Percentiles rank a stretch among this genome's conserved stretches.
Conservation (phyloP, 1,140 invertebrate genomes). For the Penaeus chinensis region DNA sequence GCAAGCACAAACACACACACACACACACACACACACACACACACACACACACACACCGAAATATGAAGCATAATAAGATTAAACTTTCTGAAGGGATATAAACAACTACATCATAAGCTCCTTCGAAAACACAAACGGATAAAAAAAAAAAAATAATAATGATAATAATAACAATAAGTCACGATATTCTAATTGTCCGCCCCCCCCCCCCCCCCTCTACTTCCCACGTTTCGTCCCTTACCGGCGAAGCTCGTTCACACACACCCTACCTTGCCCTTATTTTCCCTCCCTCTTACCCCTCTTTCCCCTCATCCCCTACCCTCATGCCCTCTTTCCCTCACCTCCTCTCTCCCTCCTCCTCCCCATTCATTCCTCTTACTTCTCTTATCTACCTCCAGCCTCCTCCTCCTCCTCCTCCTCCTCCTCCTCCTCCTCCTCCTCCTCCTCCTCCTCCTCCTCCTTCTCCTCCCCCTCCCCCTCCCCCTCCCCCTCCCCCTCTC, state of each 20-base stretch:
- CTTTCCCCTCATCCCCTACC: background rate
- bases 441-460: background rate
- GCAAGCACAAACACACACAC: no score
- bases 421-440: background rate
- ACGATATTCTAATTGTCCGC: background rate
- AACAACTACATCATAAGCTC: no score
- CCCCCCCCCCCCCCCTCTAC: background rate
- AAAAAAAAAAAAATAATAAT: background rate
- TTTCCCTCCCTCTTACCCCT: background rate
- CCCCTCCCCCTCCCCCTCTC: background rate
- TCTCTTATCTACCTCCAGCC: background rate
- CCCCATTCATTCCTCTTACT: background rate
- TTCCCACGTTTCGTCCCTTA: background rate
- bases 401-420: background rate
- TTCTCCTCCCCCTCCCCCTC: background rate
- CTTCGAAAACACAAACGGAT: no score
- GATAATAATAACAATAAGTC: background rate
- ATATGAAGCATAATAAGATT: no score
- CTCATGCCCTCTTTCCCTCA: background rate
- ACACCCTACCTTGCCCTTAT: constrained; percentile 16
- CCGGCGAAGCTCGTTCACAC: background rate
- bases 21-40: no score
- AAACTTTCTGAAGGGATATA: no score
- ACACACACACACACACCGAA: no score
- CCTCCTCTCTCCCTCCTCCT: background rate